These are phyloP conservation scores for Avahi laniger DNA, from an alignment of 2,797 vertebrate species.

Conservation along the genomic window DNA sequence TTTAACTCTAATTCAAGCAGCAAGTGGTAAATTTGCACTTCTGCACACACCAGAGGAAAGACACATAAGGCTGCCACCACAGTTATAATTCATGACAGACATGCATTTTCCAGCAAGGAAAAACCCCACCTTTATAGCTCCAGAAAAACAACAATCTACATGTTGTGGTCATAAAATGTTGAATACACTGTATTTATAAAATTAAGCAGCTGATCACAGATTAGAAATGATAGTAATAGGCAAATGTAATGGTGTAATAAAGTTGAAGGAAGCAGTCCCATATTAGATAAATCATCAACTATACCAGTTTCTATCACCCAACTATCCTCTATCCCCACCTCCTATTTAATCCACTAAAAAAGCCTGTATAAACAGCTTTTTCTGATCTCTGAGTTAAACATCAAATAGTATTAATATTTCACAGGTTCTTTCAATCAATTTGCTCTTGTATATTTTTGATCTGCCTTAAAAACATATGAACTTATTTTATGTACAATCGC, in stretches of 20 bases:
- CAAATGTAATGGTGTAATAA: constrained; percentile 27
- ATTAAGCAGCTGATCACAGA: constrained; percentile 1
- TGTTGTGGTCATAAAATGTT: neutral
- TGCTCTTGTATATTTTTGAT: neutral
- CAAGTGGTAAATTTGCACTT: constrained; percentile 10
- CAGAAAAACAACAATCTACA: neutral
- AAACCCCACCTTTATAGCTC: neutral
- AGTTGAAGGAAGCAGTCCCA: neutral
- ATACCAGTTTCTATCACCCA: neutral
- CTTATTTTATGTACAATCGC: neutral
- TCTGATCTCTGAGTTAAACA: constrained; percentile 6
- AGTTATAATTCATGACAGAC: neutral
- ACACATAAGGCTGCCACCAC: neutral
- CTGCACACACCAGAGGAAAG: neutral
- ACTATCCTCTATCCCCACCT: neutral
- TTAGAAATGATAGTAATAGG: constrained; percentile 3
- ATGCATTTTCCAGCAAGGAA: neutral
- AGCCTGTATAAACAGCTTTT: neutral
- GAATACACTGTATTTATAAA: neutral
- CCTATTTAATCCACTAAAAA: neutral
- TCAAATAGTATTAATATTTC: neutral
- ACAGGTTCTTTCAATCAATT: neutral
- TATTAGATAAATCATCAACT: neutral
- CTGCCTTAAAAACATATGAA: constrained; percentile 1
- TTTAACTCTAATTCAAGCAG: constrained; percentile 5